Conservation (phyloP, 2,797 vertebrate genomes). For the Botia almorhae region DNA sequence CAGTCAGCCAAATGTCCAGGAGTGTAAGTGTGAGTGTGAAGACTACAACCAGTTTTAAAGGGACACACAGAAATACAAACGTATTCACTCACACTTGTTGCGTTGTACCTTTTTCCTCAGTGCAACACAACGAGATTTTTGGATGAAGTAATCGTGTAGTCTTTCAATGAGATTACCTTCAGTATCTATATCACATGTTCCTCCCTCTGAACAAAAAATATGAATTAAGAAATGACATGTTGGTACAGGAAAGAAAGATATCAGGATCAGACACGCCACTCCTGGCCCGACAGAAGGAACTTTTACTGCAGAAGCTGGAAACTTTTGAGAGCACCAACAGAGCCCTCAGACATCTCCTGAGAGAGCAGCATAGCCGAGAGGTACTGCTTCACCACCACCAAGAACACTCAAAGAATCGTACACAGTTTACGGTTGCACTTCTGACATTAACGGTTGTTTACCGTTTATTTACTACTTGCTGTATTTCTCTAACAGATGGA, state of each 20-base stretch:
- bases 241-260: constrained; percentile 79
- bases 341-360: constrained; percentile 83
- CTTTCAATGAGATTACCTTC: too few relatives aligned
- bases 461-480: background rate
- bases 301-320: constrained; percentile 88
- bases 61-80: too few relatives aligned
- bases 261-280: constrained; percentile 79
- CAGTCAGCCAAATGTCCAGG: constrained; percentile 77
- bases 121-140: too few relatives aligned
- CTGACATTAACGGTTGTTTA: too few relatives aligned
- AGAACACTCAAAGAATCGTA: too few relatives aligned
- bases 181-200: too few relatives aligned
- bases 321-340: constrained; percentile 88
- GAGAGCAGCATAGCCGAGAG: constrained; percentile 84
- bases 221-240: background rate
- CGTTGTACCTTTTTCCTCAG: too few relatives aligned
- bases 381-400: constrained; percentile 64
- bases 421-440: too few relatives aligned
- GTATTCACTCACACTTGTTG: too few relatives aligned
- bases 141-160: too few relatives aligned
- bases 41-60: background rate
- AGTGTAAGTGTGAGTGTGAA: constrained; percentile 68
- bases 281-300: constrained; percentile 84
- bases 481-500: constrained; percentile 73
- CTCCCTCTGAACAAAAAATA: too few relatives aligned